phyloP scores from a whole-genome alignment of 2,888 invertebrate genomes.

The Galerucella nymphaeae region DNA sequence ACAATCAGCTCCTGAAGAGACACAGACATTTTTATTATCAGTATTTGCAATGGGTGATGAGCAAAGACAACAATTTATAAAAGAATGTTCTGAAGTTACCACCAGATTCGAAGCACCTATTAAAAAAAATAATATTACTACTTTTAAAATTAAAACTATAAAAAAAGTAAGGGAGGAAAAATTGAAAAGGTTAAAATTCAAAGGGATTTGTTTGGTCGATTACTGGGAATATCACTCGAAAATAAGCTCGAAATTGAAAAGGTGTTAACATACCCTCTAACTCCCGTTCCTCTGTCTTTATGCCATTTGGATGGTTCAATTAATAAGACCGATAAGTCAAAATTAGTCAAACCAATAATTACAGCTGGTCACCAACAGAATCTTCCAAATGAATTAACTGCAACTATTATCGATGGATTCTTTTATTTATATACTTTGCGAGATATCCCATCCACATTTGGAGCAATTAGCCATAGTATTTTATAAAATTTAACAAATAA shows the following conservation, averaged over 20 bases:
- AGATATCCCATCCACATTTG: constrained; percentile 8
- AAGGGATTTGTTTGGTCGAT: constrained; percentile 13
- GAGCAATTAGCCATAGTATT: constrained; percentile 11
- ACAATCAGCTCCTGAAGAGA: background rate
- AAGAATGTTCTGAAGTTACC: constrained; percentile 4
- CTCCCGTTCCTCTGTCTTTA: constrained; percentile 14
- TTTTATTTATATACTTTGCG: constrained; percentile 7
- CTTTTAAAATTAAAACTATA: background rate
- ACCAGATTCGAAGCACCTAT: constrained; percentile 7
- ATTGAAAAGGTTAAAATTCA: constrained; percentile 10
- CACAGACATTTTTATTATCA: background rate
- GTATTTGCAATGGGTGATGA: background rate
- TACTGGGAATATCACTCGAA: constrained; percentile 6
- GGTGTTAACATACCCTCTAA: background rate
- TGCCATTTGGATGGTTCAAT: constrained; percentile 10
- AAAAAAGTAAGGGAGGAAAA: background rate
- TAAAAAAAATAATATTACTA: constrained; percentile 9
- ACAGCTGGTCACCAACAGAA: too few relatives aligned
- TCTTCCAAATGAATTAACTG: background rate
- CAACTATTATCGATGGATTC: constrained; percentile 2
- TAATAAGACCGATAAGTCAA: constrained; percentile 1
- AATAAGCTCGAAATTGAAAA: constrained; percentile 4
- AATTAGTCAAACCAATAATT: too few relatives aligned
- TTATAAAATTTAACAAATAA: constrained; percentile 6
- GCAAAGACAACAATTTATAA: constrained; percentile 1